Base-by-base conservation (phyloP, 2,113 vertebrate species). In the Pungitius pungitius region DNA sequence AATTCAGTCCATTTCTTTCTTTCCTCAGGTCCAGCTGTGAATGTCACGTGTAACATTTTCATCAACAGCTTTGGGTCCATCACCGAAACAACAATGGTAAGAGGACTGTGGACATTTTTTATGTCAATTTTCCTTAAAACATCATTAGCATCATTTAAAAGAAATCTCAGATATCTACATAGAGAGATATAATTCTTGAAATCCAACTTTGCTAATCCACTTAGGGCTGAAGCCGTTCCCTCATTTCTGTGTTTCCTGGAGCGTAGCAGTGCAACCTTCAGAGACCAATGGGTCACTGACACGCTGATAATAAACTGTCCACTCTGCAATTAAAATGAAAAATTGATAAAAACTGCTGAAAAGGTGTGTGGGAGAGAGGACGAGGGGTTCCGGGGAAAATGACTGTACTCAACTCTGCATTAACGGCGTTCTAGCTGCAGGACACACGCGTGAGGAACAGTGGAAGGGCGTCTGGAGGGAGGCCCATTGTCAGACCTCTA, bases 31-130 rank as follows among this genome's bases (percentile, higher is more conserved):
- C 95, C 95, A 1, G 94, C 97, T 0, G 95, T 98, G 91, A 98
- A 98, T 57, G 96, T 98, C 92, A 97, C 97, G 9, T 98, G 96
- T 91, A 98, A 98, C 91, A 98, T 98, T 92, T 98, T 98, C 90
- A 98, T 98, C 94, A 98, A 98, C 92, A 97, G 96, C 88, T 98
- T 98, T 4, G 94, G 96, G 75, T 98, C 96, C 0, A 94, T 98
- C 89, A 97, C 96, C 0, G 96, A 98, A 92, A 98, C 96, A 14
- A 97, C 96, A 54, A 97, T 98, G 96, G 96, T 98, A 94, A 96
- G 94, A 64, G 55, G 3, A 71, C 5, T 20, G 20, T 26, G 3
- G 22, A 24, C 26, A 72, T 78, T 75, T 26, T 49, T 62, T 54
- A 24, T 49, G 15, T 42, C 11, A 17, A 1, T 58, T 59, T 39